Evolutionary conservation across 2,113 vertebrate species (phyloP), one percentile per base, ranked within the genome.

Genomic region (Danio rerio): DNA sequence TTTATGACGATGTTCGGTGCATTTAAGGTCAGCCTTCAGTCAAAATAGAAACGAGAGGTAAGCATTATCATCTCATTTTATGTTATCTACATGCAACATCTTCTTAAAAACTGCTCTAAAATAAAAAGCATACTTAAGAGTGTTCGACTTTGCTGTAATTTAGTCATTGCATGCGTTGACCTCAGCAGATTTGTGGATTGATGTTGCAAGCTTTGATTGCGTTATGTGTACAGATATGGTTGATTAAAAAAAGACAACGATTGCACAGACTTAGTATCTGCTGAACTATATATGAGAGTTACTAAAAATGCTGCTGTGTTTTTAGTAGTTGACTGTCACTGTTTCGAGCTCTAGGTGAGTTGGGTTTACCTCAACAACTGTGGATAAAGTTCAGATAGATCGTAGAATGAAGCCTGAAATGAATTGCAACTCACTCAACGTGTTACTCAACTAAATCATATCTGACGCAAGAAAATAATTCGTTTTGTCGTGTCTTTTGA

Each of bases 321-420:
- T 20, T 18, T 45, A 31, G 20, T 12, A 58, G 72, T 43, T n/a
- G 4, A 47, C 55, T 59, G 6, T n/a, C 20, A 43, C 70, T 72
- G 13, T 72, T n/a, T 9, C 7, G 10, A 20, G n/a, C n/a, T 47
- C 43, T 47, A 49, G 16, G 15, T 58, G 40, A 58, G 40, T 1
- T 56, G 53, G 53, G 16, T 74, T 58, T 58, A 74, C 71, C 71
- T 56, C 52, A 56, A 18, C 9, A 74, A 31, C 31, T 31, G 9
- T 42, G 21, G 16, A 74, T 58, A 5, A 45, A 58, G 72, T 58
- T 74, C 8, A 56, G 18, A 59, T 20, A 49, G 70, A 7, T 16
- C 0, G 3, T 45, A 49, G 31, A 47, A 49, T 69, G 9, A 20
- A 49, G 20, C 56, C 18, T 59, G 56, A 59, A 5, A 59, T 68